These are phyloP conservation scores for Ctenochaetus hawaiiensis DNA, from an alignment of 2,797 vertebrate species.

Conservation along the genomic window DNA sequence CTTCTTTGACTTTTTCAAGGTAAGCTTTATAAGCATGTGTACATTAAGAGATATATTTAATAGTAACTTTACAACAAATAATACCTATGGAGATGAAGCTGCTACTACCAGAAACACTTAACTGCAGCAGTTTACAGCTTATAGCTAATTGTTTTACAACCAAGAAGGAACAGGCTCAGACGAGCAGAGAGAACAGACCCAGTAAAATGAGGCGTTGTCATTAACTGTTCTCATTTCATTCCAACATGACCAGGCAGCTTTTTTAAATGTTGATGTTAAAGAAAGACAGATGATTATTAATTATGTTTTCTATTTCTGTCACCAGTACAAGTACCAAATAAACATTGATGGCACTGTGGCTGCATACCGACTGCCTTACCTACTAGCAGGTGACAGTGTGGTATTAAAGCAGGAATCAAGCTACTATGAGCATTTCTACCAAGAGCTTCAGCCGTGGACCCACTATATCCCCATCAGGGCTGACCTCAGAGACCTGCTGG, in stretches of 20 bases:
- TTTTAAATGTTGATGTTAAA: background rate
- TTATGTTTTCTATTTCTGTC: slow-evolving; percentile 36
- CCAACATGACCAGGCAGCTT: background rate
- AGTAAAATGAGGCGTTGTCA: background rate
- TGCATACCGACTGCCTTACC: slow-evolving; percentile 95
- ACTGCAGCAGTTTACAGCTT: background rate
- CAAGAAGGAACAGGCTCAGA: background rate
- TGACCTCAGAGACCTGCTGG: slow-evolving; percentile 94
- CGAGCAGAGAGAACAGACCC: background rate
- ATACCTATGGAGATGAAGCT: background rate
- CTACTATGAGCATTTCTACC: slow-evolving; percentile 98
- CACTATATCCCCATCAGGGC: slow-evolving; percentile 95
- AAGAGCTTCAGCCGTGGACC: slow-evolving; percentile 91
- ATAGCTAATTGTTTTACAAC: slow-evolving; percentile 18
- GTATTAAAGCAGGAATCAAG: slow-evolving; percentile 97
- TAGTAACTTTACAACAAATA: background rate
- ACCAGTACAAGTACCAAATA: slow-evolving; percentile 97
- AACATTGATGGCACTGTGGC: slow-evolving; percentile 98
- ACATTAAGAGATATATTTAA: background rate
- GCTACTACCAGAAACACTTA: background rate
- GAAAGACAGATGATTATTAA: background rate
- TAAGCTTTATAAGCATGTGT: slow-evolving; percentile 59
- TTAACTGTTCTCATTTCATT: background rate
- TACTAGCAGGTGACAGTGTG: slow-evolving; percentile 94
- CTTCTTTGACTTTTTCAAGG: slow-evolving; percentile 99